Evolutionary conservation across 2,888 invertebrate genomes (phyloP), one percentile per base, ranked within the genome.

Genomic region (Stenolophus ochropezus): DNA sequence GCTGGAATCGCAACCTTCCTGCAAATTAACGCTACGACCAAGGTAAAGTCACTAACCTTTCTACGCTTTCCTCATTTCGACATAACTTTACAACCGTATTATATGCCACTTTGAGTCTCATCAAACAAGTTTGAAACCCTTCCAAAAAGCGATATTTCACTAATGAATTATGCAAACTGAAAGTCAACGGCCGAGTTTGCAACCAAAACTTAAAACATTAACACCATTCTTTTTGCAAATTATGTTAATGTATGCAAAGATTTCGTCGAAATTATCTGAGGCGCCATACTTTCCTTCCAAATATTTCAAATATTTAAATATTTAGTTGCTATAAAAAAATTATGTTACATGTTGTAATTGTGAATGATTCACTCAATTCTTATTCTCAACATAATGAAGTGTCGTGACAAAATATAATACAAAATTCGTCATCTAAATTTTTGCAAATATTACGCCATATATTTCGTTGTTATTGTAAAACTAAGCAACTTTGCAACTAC

Each of bases 1-100:
- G 97, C 97, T 84, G 98, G 98, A 83, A 97, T 98, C 86, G 97
- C 96, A 69, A 97, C 97, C n/a, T 98, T 98, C 90, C 92, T 97
- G 83, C 96, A 96, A 88, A 94, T 96, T 86, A 95, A 94, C 87
- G 93, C 92, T 85, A 92, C 94, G 75, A 93, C 93, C 83, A 97
- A 96, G 95, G 65, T 69, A 69, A 56, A 58, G n/a, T 58, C n/a
- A 58, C 58, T 58, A 21, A 58, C 58, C 97, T 65, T 65, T 65
- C 27, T 65, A 65, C 1, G 20, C 21, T 18, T 21, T 8, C 14
- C 16, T 49, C 6, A 56, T 21, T 97, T 90, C 92, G 93, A 83
- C 51, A 23, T 51, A 18, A 21, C 27, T 5, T 77, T 25, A 2
- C n/a, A 23, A 53, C 53, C 20, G 0, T 5, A 53, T 53, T 8